These are phyloP conservation scores for Fulica atra DNA, from an alignment of 2,113 vertebrate genomes.

Conservation along the genomic window DNA sequence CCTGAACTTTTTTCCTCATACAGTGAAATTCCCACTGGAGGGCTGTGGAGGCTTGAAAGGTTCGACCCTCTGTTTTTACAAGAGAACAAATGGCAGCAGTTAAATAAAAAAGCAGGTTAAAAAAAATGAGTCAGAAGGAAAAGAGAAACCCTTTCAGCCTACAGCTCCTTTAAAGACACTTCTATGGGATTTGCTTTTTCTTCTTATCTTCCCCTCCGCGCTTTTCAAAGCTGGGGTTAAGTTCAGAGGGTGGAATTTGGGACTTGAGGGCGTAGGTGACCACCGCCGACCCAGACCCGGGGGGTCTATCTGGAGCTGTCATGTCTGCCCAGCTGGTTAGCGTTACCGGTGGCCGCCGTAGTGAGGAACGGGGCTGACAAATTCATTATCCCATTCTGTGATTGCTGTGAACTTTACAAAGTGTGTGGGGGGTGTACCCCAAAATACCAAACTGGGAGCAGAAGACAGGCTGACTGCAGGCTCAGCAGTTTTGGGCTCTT, in stretches of 20 bases:
- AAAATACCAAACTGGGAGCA: neutral
- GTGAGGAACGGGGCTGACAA: neutral
- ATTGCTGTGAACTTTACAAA: neutral
- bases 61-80: conserved; percentile 11
- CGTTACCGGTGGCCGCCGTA: neutral
- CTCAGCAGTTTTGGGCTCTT: neutral
- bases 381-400: neutral
- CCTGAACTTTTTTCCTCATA: conserved; percentile 9
- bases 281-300: neutral
- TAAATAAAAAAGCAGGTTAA: neutral
- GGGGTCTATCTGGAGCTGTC: neutral
- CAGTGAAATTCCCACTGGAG: neutral
- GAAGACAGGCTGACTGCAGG: neutral
- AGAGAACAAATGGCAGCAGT: conserved; percentile 33
- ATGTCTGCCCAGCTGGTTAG: neutral
- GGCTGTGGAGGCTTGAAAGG: neutral
- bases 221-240: conserved; percentile 43
- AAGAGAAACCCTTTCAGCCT: neutral
- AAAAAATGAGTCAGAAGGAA: neutral
- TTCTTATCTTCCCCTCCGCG: neutral
- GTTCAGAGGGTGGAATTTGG: conserved; percentile 31
- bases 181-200: conserved; percentile 11
- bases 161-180: neutral
- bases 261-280: neutral
- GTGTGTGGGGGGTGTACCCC: neutral